phyloP scores from a whole-genome alignment of 2,797 vertebrate species.

The Peromyscus attwateri region DNA sequence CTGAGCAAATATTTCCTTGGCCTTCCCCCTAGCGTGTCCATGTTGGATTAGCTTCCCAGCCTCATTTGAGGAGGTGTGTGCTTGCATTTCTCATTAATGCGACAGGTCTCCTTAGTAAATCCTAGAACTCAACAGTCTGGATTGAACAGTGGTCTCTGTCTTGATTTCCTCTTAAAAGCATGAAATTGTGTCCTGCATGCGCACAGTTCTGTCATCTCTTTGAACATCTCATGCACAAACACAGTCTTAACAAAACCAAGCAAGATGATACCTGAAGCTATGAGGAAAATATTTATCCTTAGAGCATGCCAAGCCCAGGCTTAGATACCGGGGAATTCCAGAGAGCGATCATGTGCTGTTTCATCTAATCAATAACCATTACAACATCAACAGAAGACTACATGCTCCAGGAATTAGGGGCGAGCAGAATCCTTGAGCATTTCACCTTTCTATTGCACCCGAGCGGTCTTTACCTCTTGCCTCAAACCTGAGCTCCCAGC shows the following conservation, averaged over 20 bases:
- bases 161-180: constrained; percentile 28
- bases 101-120: constrained; percentile 52
- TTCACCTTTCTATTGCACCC: background rate
- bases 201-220: background rate
- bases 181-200: fast-evolving
- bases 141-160: background rate
- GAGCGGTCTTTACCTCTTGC: background rate
- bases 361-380: background rate
- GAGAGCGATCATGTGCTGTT: background rate
- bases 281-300: background rate
- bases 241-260: background rate
- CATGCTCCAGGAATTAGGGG: background rate
- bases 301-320: background rate
- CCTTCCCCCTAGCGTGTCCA: background rate
- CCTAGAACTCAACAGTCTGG: constrained; percentile 15
- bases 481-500: background rate
- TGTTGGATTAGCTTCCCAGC: background rate
- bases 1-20: constrained; percentile 27
- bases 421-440: background rate
- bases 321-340: background rate
- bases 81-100: constrained; percentile 53
- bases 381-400: background rate
- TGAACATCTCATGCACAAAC: background rate
- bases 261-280: background rate
- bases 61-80: background rate